Base-by-base conservation (phyloP, 2,888 invertebrate genomes). In the Neoscelio sp. region DNA sequence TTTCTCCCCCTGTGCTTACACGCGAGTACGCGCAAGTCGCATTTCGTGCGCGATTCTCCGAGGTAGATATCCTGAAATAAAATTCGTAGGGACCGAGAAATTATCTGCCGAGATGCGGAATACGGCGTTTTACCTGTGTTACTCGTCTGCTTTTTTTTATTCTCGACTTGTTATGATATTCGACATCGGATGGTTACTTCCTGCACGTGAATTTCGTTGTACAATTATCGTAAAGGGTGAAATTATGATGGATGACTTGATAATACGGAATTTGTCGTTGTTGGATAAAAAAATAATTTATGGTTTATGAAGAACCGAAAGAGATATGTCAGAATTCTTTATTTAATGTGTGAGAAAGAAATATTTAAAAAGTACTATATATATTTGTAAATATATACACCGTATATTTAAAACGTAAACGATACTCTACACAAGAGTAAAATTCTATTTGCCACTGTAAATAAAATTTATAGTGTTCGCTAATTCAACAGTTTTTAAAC, bases 1-100 rank as follows among this genome's bases (percentile, higher is more conserved):
- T 82, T 82, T 82, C 80, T 82, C 78, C 82, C 78, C 78, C 77
- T 65, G 75, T 64, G 64, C 65, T 74, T 76, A 74, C 77, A 79
- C 76, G 76, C 71, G 70, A 78, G 58, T 79, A 62, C 80, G 70
- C 75, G 80, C 71, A 74, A 70, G 30, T 68, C 52, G 73, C 75
- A 60, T 75, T 78, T 71, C 67, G 70, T 78, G 77, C 54, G 75
- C 75, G 78, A 78, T 67, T 64, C 68, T 75, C 71, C 54, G 64
- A 17, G 12, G 1, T 65, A 64, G 68, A 76, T 75, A 80, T 75
- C 54, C 28, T 58, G 56, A 68, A 73, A 78, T 48, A 71, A 76
- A 68, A 68, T 62, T 50, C 54, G 56, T 10, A 65, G 62, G 46
- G 26, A 20, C 12, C 12, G 30, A 76, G 50, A 56, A 79, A 73